These are phyloP conservation scores for Xanthia togata DNA, from an alignment of 2,888 invertebrate genomes.

Conservation along the genomic window DNA sequence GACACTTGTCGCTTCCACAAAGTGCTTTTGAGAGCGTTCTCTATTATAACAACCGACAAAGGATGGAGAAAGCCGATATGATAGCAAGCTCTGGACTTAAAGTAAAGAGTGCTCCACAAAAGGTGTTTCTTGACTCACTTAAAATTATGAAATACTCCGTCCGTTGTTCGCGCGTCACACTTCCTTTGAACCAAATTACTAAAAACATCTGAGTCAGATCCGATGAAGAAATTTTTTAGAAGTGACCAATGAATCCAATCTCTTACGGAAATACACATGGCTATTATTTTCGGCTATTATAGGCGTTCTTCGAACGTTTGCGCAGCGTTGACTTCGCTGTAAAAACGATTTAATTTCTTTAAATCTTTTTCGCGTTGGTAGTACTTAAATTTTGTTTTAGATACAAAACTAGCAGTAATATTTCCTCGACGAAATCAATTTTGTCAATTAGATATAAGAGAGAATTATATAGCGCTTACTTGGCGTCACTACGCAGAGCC, in stretches of 20 bases:
- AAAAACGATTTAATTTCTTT: neutral
- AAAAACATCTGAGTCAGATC: constrained; percentile 48
- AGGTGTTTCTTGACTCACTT: constrained; percentile 13
- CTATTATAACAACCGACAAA: constrained; percentile 78
- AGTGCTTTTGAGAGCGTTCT: constrained; percentile 76
- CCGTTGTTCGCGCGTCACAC: neutral
- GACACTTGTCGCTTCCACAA: constrained; percentile 78
- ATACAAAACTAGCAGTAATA: neutral
- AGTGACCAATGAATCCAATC: constrained; percentile 39
- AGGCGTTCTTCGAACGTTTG: constrained; percentile 10
- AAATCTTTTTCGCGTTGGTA: neutral
- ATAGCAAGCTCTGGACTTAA: constrained; percentile 17
- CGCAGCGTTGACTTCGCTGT: neutral
- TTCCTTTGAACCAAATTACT: constrained; percentile 25
- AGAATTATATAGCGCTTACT: neutral
- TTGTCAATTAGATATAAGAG: too few relatives aligned
- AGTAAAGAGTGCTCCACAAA: constrained; percentile 25
- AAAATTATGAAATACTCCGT: constrained; percentile 25
- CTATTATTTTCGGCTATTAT: constrained; percentile 12
- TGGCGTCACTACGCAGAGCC: neutral
- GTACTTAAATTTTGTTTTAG: constrained; percentile 2
- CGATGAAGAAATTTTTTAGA: constrained; percentile 42
- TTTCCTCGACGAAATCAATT: neutral
- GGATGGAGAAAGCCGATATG: constrained; percentile 54
- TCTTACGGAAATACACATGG: constrained; percentile 21